phyloP scores from a whole-genome alignment of 2,888 invertebrate genomes.

The Pyrrhia umbra region DNA sequence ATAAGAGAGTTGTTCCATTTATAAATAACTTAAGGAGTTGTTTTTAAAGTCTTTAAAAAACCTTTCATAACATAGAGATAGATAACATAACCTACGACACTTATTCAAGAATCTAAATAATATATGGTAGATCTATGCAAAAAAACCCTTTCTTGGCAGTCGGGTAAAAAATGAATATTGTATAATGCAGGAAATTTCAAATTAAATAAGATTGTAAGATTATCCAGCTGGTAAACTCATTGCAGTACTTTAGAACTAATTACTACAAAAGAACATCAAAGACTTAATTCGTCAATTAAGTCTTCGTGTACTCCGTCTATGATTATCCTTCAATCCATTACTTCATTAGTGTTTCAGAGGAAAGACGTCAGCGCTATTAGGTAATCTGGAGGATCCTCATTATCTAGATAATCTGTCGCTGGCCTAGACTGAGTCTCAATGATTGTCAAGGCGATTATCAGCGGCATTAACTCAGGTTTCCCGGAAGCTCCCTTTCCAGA shows the following conservation, averaged over 20 bases:
- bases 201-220: no score
- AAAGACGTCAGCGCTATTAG: constrained; percentile 16
- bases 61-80: neutral
- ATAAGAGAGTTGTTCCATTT: neutral
- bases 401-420: constrained; percentile 3
- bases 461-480: constrained; percentile 7
- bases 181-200: no score
- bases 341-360: constrained; percentile 6
- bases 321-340: constrained; percentile 14
- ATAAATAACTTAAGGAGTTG: neutral
- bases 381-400: constrained; percentile 6
- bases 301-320: neutral
- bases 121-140: no score
- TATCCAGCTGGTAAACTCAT: neutral
- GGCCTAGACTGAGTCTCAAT: constrained; percentile 9
- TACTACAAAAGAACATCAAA: no score
- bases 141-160: no score
- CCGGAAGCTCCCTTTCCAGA: constrained; percentile 33
- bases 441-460: neutral
- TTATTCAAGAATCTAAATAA: no score
- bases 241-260: neutral
- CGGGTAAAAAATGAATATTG: neutral
- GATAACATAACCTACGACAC: no score
- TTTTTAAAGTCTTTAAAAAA: no score
- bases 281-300: constrained; percentile 9